A percentile compares a stretch with the other conserved stretches of the same genome.
Conservation (phyloP, 2,888 invertebrate genomes). For the Unio delphinus region DNA sequence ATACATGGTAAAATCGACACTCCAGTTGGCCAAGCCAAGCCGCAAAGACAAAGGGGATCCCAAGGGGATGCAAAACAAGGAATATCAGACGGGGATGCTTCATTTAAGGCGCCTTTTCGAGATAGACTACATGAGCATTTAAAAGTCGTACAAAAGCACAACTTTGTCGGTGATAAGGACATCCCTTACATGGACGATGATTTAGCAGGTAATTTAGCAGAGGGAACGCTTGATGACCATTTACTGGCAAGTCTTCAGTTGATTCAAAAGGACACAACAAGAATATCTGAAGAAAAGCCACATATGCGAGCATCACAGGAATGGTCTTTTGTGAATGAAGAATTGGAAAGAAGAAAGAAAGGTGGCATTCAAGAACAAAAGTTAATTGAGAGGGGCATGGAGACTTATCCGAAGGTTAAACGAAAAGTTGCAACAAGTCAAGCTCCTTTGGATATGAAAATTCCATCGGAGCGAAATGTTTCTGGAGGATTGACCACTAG, state of each 20-base stretch:
- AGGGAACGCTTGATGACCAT: constrained; percentile 51
- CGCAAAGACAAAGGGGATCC: not conserved
- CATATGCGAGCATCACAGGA: constrained; percentile 32
- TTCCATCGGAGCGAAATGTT: too few relatives aligned
- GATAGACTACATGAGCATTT: constrained; percentile 24
- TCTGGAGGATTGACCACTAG: too few relatives aligned
- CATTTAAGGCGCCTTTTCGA: constrained; percentile 13
- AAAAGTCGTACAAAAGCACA: constrained; percentile 14
- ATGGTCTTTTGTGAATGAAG: constrained; percentile 48
- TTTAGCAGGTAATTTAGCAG: constrained; percentile 22
- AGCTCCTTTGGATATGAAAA: too few relatives aligned
- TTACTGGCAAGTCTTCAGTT: constrained; percentile 44
- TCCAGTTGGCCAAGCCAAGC: not conserved
- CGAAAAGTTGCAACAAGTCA: too few relatives aligned
- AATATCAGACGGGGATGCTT: not conserved
- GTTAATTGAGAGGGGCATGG: too few relatives aligned
- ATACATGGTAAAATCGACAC: constrained; percentile 6
- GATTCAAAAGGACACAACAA: constrained; percentile 21
- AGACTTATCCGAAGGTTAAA: too few relatives aligned
- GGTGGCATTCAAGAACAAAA: too few relatives aligned
- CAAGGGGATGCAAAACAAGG: not conserved
- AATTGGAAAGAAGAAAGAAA: constrained; percentile 22
- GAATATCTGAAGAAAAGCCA: constrained; percentile 4
- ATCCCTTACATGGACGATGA: constrained; percentile 37
- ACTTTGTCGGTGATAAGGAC: constrained; percentile 12